Evolutionary conservation across 2,888 invertebrate species (phyloP).

Genomic region (Eupeodes latifasciatus): DNA sequence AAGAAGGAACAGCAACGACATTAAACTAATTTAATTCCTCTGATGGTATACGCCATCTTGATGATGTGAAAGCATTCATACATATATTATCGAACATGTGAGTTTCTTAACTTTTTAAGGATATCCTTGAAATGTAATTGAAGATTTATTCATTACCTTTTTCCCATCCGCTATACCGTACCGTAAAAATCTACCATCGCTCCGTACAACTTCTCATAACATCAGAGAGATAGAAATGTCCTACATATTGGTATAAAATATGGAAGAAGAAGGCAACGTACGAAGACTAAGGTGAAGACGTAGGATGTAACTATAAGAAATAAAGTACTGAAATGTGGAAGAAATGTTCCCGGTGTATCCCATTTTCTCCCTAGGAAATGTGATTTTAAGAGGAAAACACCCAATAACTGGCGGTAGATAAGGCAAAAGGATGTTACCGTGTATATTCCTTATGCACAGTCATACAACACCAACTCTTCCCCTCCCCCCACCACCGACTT

Average conservation of each 20-base stretch:
- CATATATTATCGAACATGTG: constrained; percentile 9
- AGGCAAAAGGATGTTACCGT: constrained; percentile 58
- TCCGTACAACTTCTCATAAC: not conserved
- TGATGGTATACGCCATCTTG: not conserved
- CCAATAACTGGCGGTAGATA: constrained; percentile 72
- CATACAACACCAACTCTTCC: not conserved
- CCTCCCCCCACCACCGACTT: too few relatives aligned
- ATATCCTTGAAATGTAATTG: constrained; percentile 59
- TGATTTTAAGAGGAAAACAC: constrained; percentile 74
- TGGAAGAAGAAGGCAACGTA: not conserved
- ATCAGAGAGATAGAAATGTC: not conserved
- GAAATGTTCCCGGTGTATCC: constrained; percentile 16
- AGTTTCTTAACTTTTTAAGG: constrained; percentile 33
- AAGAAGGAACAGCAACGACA: not conserved
- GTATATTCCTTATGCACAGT: constrained; percentile 45
- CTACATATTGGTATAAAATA: constrained; percentile 10
- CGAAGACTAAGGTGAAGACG: not conserved
- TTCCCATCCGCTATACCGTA: not conserved
- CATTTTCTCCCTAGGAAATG: constrained; percentile 56
- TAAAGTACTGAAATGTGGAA: not conserved
- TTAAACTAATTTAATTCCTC: not conserved
- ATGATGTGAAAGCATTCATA: not conserved
- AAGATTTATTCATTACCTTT: constrained; percentile 62
- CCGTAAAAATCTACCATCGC: not conserved
- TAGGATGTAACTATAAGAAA: not conserved